A percentile compares a stretch with the other conserved stretches of the same genome.
Evolutionary conservation across 2,113 vertebrate species (phyloP).

Genomic region (Carettochelys insculpta): DNA sequence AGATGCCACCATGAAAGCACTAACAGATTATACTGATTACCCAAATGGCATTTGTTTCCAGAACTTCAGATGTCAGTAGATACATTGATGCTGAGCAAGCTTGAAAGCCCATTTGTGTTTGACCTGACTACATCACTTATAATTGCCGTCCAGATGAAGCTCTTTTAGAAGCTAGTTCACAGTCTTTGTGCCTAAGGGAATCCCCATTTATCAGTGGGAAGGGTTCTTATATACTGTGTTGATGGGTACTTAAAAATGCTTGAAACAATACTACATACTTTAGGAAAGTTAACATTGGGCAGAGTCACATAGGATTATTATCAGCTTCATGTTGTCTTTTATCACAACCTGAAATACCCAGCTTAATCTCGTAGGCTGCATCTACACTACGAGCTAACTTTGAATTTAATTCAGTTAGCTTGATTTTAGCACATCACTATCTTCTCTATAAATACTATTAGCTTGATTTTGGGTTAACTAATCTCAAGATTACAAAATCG

Average conservation of each 20-base stretch:
- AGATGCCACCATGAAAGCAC: background rate
- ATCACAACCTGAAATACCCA: background rate
- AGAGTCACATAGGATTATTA: background rate
- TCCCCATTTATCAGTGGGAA: background rate
- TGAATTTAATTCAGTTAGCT: no score
- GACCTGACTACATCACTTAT: background rate
- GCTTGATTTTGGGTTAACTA: no score
- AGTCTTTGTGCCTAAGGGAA: background rate
- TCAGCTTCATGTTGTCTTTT: slow-evolving; percentile 6
- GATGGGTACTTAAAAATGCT: background rate
- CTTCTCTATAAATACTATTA: no score
- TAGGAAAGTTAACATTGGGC: background rate
- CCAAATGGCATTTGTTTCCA: background rate
- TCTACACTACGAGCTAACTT: no score
- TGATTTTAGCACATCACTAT: no score
- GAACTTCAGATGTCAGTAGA: background rate
- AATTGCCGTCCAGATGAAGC: background rate
- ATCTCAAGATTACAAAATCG: no score
- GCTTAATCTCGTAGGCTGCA: no score
- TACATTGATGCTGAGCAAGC: background rate
- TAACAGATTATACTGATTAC: background rate
- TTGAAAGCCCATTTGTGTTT: slow-evolving; percentile 4
- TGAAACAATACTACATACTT: background rate
- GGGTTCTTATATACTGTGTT: background rate
- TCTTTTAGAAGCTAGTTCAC: background rate